Conservation (phyloP, 2,888 invertebrate species). For the Hartigia nigra region DNA sequence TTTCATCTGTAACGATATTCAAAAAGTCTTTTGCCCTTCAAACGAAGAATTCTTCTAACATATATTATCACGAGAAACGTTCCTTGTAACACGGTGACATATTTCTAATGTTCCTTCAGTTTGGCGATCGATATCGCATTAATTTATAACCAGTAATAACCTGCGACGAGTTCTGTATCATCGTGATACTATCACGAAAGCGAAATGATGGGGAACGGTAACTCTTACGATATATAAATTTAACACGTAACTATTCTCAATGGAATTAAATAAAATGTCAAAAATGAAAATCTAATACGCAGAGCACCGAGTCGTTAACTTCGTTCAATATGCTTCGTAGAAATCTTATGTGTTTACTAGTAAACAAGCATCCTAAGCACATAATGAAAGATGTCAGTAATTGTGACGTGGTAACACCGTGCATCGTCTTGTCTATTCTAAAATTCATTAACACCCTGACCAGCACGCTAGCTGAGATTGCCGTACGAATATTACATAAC, state of each 20-base stretch:
- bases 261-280: neutral
- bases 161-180: conserved; percentile 18
- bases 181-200: neutral
- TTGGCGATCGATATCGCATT: conserved; percentile 46
- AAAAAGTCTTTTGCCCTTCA: neutral
- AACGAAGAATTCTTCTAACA: neutral
- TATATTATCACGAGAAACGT: neutral
- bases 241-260: neutral
- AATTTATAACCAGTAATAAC: conserved; percentile 46
- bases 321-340: neutral
- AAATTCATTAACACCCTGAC: conserved; percentile 19
- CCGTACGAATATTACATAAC: conserved; percentile 18
- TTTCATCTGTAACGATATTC: neutral
- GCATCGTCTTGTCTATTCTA: conserved; percentile 4
- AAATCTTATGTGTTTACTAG: neutral
- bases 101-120: conserved; percentile 35
- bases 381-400: conserved; percentile 6
- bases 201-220: neutral
- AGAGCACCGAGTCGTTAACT: neutral
- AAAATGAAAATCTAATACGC: neutral
- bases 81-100: neutral
- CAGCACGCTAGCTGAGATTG: conserved; percentile 25
- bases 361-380: neutral
- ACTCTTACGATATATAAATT: no score
- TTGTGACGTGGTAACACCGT: neutral